Conservation (phyloP, 2,113 vertebrate species). For the Cavia porcellus region DNA sequence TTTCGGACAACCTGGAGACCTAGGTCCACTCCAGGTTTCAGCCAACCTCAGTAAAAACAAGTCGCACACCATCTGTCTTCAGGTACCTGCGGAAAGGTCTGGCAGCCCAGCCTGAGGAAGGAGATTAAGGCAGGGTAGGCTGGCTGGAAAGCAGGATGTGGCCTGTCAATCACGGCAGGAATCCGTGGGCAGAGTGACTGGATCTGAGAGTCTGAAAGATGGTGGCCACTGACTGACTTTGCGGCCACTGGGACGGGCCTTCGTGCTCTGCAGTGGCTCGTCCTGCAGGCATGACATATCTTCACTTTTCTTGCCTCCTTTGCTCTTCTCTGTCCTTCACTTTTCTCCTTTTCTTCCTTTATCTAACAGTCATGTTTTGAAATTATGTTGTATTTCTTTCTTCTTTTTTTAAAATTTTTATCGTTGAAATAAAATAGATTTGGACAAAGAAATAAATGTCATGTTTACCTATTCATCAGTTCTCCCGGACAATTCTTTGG, state of each 20-base stretch:
- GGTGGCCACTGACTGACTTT: background rate
- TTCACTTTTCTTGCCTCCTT: background rate
- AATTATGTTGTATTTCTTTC: too few species aligned
- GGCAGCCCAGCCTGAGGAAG: background rate
- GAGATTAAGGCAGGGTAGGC: background rate
- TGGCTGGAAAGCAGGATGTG: background rate
- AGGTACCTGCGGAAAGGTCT: background rate
- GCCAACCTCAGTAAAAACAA: slow-evolving; percentile 14
- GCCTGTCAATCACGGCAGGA: background rate
- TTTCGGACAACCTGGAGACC: background rate
- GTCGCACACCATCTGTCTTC: background rate
- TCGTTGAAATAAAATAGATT: too few species aligned
- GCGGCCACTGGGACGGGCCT: background rate
- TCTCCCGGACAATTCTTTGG: background rate
- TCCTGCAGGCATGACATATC: background rate
- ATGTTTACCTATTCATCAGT: background rate
- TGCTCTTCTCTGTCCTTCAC: background rate
- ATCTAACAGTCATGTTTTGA: background rate
- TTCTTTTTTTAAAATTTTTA: too few species aligned
- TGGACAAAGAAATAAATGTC: too few species aligned
- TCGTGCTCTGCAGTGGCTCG: background rate
- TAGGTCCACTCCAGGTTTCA: background rate
- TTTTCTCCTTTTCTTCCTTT: background rate
- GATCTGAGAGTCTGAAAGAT: background rate
- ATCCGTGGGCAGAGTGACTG: background rate